Evolutionary conservation across 2,797 vertebrate genomes (phyloP).

Genomic region (Gallinago stenura): DNA sequence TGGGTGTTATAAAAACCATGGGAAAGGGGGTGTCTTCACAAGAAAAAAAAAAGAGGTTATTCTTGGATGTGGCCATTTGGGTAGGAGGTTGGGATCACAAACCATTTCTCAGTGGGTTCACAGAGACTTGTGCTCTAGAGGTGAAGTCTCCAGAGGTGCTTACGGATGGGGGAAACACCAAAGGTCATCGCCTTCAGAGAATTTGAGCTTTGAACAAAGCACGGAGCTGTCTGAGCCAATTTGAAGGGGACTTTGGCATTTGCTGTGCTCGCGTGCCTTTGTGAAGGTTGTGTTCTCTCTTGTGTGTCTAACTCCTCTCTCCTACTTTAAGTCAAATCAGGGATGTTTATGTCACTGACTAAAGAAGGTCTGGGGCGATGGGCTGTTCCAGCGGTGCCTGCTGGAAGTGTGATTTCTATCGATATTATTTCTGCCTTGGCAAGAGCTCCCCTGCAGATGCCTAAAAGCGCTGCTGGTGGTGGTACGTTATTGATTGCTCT

Average conservation of each 20-base stretch:
- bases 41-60: neutral
- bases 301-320: neutral
- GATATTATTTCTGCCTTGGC: neutral
- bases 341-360: neutral
- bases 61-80: neutral
- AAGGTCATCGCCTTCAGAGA: neutral
- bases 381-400: neutral
- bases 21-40: neutral
- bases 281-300: neutral
- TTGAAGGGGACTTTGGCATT: neutral
- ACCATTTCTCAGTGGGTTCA: neutral
- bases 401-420: neutral
- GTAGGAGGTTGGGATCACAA: neutral
- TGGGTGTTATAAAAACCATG: rapidly evolving
- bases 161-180: neutral
- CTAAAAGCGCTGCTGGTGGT: neutral
- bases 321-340: neutral
- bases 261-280: neutral
- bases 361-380: rapidly evolving
- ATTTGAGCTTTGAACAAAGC: slow-evolving; percentile 27
- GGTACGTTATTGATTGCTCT: neutral
- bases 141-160: neutral
- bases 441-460: neutral
- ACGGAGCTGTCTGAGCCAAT: neutral
- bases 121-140: neutral